A percentile compares a stretch with the other conserved stretches of the same genome.
phyloP scores from a whole-genome alignment of 1,140 invertebrate species.

The Mycetomoellerius zeteki region DNA sequence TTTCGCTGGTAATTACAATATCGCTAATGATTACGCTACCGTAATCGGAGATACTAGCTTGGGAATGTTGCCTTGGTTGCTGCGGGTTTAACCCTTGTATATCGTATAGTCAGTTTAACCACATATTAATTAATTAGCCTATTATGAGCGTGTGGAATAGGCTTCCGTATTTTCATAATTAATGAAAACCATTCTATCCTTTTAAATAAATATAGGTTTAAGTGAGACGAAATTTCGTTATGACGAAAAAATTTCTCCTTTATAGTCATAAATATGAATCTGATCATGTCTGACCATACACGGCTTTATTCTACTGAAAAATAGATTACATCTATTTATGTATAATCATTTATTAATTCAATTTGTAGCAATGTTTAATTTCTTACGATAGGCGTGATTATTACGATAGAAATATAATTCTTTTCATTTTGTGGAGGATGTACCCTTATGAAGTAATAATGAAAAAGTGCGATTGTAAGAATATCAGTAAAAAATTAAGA shows the following conservation, averaged over 20 bases:
- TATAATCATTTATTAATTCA: neutral
- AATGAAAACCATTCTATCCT: neutral
- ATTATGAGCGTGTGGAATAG: neutral
- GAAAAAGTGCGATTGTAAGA: neutral
- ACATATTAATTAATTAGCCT: conserved; percentile 50
- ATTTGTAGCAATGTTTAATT: neutral
- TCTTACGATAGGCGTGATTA: neutral
- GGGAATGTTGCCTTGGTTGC: conserved; percentile 33
- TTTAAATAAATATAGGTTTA: neutral
- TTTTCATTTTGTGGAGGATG: neutral
- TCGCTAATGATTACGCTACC: conserved; percentile 41
- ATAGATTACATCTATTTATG: neutral
- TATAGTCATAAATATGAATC: neutral
- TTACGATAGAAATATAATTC: neutral
- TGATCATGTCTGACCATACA: conserved; percentile 10
- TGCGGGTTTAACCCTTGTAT: conserved; percentile 18
- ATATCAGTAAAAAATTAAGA: neutral
- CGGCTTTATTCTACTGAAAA: conserved; percentile 18
- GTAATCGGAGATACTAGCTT: conserved; percentile 29
- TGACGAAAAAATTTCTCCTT: neutral
- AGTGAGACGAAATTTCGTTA: too few relatives aligned
- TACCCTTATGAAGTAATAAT: neutral
- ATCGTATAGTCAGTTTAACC: conserved; percentile 54
- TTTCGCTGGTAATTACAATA: conserved; percentile 56
- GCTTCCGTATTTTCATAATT: neutral